Evolutionary conservation across 2,888 invertebrate species (phyloP), one percentile per base, ranked within the genome.

Genomic region (Platerodrilus igneus): DNA sequence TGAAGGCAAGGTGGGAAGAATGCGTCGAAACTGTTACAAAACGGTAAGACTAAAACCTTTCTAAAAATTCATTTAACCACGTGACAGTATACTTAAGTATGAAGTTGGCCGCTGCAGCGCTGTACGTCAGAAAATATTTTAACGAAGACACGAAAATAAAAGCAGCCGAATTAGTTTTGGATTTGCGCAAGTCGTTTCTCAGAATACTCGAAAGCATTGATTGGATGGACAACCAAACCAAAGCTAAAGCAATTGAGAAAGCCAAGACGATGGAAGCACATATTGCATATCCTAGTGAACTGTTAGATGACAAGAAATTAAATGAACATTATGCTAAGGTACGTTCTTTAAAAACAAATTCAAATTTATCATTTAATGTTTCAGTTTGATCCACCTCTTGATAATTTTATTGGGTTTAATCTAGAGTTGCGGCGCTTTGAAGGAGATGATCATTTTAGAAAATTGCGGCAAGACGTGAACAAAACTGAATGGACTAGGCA

Each of bases 51-150:
- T 13, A 18, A 34, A 0, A 34, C 19, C 9, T n/a, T n/a, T n/a
- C n/a, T n/a, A n/a, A n/a, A n/a, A n/a, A n/a, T n/a, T n/a, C n/a
- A n/a, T n/a, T n/a, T n/a, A n/a, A n/a, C n/a, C n/a, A n/a, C n/a
- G n/a, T n/a, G n/a, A n/a, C n/a, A n/a, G n/a, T n/a, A n/a, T n/a
- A 29, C 43, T 53, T 36, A 65, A 80, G 81, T 55, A 72, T 83
- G 62, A 73, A 77, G 11, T 75, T 80, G 30, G 78, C 82, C 4
- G 78, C 80, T 14, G 88, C 88, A 14, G 82, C 89, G 1, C 72
- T 89, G 7, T 91, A 89, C 66, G 86, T 90, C 2, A 74, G 81
- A 36, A 82, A 83, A 58, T 83, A 85, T 62, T 90, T 90, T 70
- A 78, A 86, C 48, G 58, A 59, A 28, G 58, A 61, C 4, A 52